phyloP scores from a whole-genome alignment of 2,113 vertebrate genomes.

The Tretioscincus oriximinensis region DNA sequence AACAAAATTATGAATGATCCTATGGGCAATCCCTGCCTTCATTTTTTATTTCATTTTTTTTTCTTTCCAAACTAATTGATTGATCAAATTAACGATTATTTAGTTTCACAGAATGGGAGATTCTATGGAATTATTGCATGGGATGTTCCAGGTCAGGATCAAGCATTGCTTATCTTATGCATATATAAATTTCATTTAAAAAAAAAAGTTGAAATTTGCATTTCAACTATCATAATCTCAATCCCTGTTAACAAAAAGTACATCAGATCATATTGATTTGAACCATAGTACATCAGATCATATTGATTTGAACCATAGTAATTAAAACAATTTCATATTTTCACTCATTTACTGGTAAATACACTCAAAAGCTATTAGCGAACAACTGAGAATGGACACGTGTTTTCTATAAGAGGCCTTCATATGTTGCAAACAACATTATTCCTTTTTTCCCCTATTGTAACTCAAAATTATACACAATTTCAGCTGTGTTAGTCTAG shows the following conservation, averaged over 20 bases:
- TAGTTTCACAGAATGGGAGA: neutral
- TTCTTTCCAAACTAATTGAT: neutral
- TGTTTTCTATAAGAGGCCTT: neutral
- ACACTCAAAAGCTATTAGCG: neutral
- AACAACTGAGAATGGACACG: no score
- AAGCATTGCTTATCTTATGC: neutral
- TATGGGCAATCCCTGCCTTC: constrained; percentile 5
- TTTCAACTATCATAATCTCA: neutral
- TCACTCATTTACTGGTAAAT: neutral
- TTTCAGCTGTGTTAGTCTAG: no score
- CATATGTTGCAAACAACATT: neutral
- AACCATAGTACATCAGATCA: neutral
- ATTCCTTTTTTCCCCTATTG: neutral
- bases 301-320: neutral
- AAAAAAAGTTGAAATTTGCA: neutral
- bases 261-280: neutral
- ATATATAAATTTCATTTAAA: neutral
- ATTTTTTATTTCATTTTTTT: constrained; percentile 15
- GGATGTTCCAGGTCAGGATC: neutral
- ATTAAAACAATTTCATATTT: neutral
- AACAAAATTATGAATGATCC: neutral
- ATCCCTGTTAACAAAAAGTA: neutral
- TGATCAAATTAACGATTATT: neutral
- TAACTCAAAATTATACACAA: neutral
- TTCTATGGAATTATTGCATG: neutral